Conservation (phyloP, 1,140 invertebrate species). For the Drosophila parvula region DNA sequence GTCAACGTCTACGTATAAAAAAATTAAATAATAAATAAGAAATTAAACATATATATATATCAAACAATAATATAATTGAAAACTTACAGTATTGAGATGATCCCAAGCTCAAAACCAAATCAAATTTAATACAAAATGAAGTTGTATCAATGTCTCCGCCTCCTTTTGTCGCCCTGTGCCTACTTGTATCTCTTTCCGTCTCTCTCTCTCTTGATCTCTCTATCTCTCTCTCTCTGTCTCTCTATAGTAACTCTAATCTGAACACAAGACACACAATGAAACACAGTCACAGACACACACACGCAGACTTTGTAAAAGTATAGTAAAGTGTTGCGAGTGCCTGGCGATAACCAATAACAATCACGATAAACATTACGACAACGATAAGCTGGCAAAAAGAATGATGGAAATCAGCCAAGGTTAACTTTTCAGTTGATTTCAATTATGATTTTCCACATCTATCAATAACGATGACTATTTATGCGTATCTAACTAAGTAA, state of each 20-base stretch:
- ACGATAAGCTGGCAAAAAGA: conserved; percentile 38
- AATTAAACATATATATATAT: conserved; percentile 13
- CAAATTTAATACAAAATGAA: conserved; percentile 77
- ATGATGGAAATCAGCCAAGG: conserved; percentile 45
- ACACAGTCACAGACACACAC: conserved; percentile 35
- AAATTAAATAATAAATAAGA: conserved; percentile 1
- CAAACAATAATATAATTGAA: conserved; percentile 5
- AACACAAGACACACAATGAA: conserved; percentile 32
- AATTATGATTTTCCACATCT: conserved; percentile 82
- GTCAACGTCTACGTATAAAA: conserved; percentile 48
- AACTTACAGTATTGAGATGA: conserved; percentile 16
- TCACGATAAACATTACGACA: conserved; percentile 42
- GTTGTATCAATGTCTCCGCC: conserved; percentile 44
- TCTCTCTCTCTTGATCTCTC: conserved; percentile 8
- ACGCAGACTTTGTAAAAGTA: conserved; percentile 71
- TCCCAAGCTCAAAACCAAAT: conserved; percentile 50
- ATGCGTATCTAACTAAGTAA: conserved; percentile 68
- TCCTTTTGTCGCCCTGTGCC: conserved; percentile 12
- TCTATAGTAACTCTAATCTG: conserved; percentile 35
- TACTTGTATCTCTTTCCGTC: conserved; percentile 31
- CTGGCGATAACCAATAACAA: conserved; percentile 49
- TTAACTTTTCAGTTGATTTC: conserved; percentile 76
- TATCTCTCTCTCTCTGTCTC: conserved; percentile 28
- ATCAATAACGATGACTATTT: conserved; percentile 84
- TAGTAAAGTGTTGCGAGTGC: conserved; percentile 78